These are phyloP conservation scores for Prostheceraeus crozeri DNA, from an alignment of 2,888 invertebrate species.

Conservation along the genomic window DNA sequence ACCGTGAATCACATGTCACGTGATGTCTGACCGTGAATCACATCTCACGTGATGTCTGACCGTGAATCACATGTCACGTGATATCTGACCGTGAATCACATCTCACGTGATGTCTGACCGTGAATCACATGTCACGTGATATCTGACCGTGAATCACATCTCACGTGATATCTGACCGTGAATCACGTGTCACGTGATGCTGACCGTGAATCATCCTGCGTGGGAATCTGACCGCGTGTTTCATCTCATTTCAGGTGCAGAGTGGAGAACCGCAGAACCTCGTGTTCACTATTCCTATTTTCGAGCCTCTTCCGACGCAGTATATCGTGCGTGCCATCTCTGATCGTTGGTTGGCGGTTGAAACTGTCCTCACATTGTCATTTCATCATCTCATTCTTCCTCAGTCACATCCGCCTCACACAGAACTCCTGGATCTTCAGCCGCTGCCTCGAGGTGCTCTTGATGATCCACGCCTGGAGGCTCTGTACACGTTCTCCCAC, in stretches of 20 bases:
- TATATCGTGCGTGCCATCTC: slow-evolving; percentile 79
- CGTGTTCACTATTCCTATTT: slow-evolving; percentile 86
- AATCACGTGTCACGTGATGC: too few relatives aligned
- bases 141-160: too few relatives aligned
- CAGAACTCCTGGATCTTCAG: slow-evolving; percentile 81
- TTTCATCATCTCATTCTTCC: slow-evolving; percentile 83
- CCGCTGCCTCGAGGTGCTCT: slow-evolving; percentile 79
- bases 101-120: too few relatives aligned
- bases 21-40: too few relatives aligned
- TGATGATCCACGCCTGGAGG: slow-evolving; percentile 69
- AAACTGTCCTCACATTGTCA: slow-evolving; percentile 58
- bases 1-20: too few relatives aligned
- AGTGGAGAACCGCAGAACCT: slow-evolving; percentile 71
- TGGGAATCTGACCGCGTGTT: too few relatives aligned
- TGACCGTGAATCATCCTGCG: too few relatives aligned
- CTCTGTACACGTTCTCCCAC: slow-evolving; percentile 78
- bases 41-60: too few relatives aligned
- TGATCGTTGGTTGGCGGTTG: slow-evolving; percentile 71
- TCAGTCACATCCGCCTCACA: slow-evolving; percentile 81
- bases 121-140: too few relatives aligned
- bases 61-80: too few relatives aligned
- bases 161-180: too few relatives aligned
- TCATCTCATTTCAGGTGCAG: slow-evolving; percentile 66
- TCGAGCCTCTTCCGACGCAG: slow-evolving; percentile 75
- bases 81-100: too few relatives aligned